Conservation (phyloP, 2,797 vertebrate genomes). For the Apogon talboti region DNA sequence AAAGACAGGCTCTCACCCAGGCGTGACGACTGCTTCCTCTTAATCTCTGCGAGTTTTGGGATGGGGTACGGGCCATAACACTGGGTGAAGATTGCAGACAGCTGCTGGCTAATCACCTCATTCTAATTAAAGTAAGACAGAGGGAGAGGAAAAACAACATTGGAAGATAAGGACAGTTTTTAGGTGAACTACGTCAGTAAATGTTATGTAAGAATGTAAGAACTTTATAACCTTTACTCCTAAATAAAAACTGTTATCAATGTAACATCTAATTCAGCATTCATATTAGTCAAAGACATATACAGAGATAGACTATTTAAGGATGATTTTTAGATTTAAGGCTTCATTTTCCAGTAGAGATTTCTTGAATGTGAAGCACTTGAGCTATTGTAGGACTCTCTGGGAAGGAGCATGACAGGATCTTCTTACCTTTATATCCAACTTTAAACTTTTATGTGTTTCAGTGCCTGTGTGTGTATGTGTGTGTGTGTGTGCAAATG, state of each 20-base stretch:
- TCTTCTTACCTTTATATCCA: neutral
- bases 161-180: conserved; percentile 12
- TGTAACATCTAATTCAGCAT: conserved; percentile 9
- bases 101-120: conserved; percentile 87
- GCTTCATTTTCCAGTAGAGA: conserved; percentile 22
- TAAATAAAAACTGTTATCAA: conserved; percentile 43
- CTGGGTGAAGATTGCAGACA: conserved; percentile 85
- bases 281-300: conserved; percentile 3
- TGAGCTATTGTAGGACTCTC: neutral
- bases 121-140: conserved; percentile 76
- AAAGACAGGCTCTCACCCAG: conserved; percentile 73
- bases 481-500: conserved; percentile 12
- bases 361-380: conserved; percentile 6
- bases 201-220: conserved; percentile 12
- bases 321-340: conserved; percentile 28
- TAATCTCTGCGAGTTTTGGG: conserved; percentile 86
- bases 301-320: conserved; percentile 19
- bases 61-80: conserved; percentile 88
- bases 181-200: conserved; percentile 13
- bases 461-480: neutral
- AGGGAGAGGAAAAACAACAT: conserved; percentile 31
- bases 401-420: conserved; percentile 5
- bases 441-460: conserved; percentile 9
- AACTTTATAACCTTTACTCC: conserved; percentile 29
- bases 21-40: conserved; percentile 82